Conservation (phyloP, 2,113 vertebrate genomes). For the Diadophis punctatus region DNA sequence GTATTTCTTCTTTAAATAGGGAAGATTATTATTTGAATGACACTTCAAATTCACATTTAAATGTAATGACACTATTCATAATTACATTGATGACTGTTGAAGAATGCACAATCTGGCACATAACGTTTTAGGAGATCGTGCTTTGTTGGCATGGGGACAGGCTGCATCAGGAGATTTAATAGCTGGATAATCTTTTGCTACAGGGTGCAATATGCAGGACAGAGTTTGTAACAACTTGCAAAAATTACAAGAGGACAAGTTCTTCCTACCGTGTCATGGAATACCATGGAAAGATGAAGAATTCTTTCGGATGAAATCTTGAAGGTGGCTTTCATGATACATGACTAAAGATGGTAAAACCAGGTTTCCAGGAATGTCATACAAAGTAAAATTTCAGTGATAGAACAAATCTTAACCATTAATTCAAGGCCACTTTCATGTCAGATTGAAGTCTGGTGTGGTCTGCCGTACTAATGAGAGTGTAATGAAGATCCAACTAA, state of each 20-base stretch:
- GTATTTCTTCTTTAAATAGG: neutral
- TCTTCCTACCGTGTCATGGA: neutral
- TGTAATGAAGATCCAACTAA: neutral
- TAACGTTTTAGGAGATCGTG: neutral
- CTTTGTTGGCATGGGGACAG: neutral
- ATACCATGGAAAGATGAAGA: neutral
- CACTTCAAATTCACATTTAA: neutral
- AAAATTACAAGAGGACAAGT: neutral
- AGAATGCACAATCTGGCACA: neutral
- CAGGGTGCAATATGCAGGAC: neutral
- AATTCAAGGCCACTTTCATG: neutral
- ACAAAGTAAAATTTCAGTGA: neutral
- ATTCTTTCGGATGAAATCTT: neutral
- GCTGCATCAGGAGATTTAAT: neutral
- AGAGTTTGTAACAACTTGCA: neutral
- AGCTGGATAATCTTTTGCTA: neutral
- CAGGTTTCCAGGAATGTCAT: neutral
- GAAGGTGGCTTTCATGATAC: neutral
- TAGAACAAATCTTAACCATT: neutral
- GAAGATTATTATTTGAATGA: neutral
- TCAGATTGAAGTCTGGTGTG: neutral
- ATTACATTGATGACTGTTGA: neutral
- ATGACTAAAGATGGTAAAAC: neutral
- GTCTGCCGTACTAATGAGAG: neutral
- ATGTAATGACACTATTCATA: neutral